Base-by-base conservation (phyloP, 1,140 invertebrate species). In the Zaprionus africanus region DNA sequence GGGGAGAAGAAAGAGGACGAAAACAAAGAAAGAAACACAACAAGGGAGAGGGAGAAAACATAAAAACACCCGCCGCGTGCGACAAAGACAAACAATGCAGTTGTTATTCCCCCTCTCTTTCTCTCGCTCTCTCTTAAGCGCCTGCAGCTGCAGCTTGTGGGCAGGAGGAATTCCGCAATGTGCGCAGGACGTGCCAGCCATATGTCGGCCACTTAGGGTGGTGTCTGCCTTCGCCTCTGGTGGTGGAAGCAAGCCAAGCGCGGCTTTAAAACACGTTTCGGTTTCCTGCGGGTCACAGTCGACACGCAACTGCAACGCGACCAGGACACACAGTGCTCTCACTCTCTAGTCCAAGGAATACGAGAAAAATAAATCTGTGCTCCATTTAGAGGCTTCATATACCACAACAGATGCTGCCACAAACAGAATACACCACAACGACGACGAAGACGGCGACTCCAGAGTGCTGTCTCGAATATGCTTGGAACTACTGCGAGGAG, bases 111-210 rank as follows among this genome's bases (percentile, higher is more conserved):
- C 22, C 1, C 51, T 63, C 66, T 70, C 28, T 19, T 28, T 46
- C 38, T 1, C 17, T 15, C 22, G 24, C 38, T 1, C 17, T 15
- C 22, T 41, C 17, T 24, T 11, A 4, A 7, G 36, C 53, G 19
- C 46, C n/a, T 43, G 38, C 72, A 75, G 72, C 72, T 57, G 82
- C 43, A 70, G 58, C 43, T 67, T 60, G 73, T 76, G 82, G 76
- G 76, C 62, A 84, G 84, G 71, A 90, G 84, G 68, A 90, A 88
- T 88, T 88, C 84, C 84, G 85, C 84, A 88, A 90, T 90, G 76
- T 88, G 84, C 81, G 75, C 75, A 84, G 75, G 65, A 82, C 75
- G 75, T 88, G 84, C 71, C 68, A 68, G 59, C 78, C 84, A 88
- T 88, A 88, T 87, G 84, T 70, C 56, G 28, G 41, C 58, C 28